phyloP scores from a whole-genome alignment of 2,797 vertebrate genomes.

The Apogon talboti region DNA sequence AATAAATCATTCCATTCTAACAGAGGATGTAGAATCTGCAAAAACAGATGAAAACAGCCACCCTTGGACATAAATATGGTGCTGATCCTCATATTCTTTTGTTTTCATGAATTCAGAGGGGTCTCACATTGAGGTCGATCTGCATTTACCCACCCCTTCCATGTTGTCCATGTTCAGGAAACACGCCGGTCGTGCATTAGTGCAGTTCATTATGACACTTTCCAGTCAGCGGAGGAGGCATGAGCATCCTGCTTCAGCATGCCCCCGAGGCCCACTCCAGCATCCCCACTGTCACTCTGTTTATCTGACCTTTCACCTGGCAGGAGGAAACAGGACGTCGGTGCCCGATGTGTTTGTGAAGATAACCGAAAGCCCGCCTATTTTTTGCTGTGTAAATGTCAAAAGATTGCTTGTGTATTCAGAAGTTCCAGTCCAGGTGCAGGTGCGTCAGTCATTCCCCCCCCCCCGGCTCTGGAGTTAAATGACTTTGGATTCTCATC shows the following conservation, averaged over 20 bases:
- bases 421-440: conserved; percentile 64
- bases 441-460: conserved; percentile 31
- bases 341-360: conserved; percentile 75
- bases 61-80: not conserved
- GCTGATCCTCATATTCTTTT: too few relatives aligned
- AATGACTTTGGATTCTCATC: conserved; percentile 40
- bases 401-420: conserved; percentile 36
- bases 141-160: conserved; percentile 1
- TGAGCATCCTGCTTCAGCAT: conserved; percentile 73
- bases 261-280: conserved; percentile 61
- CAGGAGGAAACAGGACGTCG: conserved; percentile 83
- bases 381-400: conserved; percentile 58
- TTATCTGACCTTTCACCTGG: conserved; percentile 82
- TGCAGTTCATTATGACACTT: conserved; percentile 58
- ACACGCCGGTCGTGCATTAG: conserved; percentile 24
- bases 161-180: conserved; percentile 42
- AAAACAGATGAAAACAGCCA: too few relatives aligned
- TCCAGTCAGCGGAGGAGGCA: conserved; percentile 66
- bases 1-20: too few relatives aligned
- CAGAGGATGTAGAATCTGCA: too few relatives aligned
- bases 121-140: not conserved
- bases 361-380: conserved; percentile 73
- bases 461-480: not conserved
- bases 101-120: not conserved
- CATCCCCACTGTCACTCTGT: conserved; percentile 77